A percentile compares a stretch with the other conserved stretches of the same genome.
phyloP scores from a whole-genome alignment of 53 echinoderm and acorn worm species.

The Temnopleurus reevesii region DNA sequence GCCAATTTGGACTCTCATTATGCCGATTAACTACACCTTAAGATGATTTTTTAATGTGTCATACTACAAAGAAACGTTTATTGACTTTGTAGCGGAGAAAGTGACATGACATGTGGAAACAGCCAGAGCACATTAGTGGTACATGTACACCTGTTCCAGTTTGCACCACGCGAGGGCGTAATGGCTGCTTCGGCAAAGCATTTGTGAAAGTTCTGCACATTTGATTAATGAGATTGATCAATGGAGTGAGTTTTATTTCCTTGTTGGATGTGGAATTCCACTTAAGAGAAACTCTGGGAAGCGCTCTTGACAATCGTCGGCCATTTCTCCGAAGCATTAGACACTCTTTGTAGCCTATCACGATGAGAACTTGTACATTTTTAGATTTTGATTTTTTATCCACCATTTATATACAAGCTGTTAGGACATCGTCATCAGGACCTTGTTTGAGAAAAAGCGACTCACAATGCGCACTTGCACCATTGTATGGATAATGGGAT shows the following conservation, averaged over 20 bases:
- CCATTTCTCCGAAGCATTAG: background rate
- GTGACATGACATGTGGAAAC: background rate
- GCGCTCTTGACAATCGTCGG: background rate
- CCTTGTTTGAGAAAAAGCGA: background rate
- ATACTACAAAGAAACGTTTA: slow-evolving; percentile 14
- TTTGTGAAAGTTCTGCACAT: background rate
- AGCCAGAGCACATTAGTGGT: slow-evolving; percentile 27
- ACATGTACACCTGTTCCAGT: slow-evolving; percentile 4
- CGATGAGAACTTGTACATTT: slow-evolving; percentile 21
- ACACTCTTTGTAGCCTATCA: slow-evolving; percentile 22
- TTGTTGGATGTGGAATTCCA: background rate
- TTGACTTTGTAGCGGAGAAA: slow-evolving; percentile 4
- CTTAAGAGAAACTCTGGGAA: slow-evolving; percentile 15
- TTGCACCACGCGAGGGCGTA: background rate
- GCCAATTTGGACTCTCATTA: background rate
- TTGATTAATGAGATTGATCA: background rate
- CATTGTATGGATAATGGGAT: background rate
- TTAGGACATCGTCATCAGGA: background rate
- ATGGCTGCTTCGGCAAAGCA: background rate
- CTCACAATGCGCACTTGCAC: background rate
- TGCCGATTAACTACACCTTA: slow-evolving; percentile 16
- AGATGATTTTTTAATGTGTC: slow-evolving; percentile 18
- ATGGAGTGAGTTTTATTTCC: background rate
- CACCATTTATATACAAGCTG: background rate
- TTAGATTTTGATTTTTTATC: slow-evolving; percentile 32